Evolutionary conservation across 2,888 invertebrate genomes (phyloP), one percentile per base, ranked within the genome.

Genomic region (Prenolepis imparis): DNA sequence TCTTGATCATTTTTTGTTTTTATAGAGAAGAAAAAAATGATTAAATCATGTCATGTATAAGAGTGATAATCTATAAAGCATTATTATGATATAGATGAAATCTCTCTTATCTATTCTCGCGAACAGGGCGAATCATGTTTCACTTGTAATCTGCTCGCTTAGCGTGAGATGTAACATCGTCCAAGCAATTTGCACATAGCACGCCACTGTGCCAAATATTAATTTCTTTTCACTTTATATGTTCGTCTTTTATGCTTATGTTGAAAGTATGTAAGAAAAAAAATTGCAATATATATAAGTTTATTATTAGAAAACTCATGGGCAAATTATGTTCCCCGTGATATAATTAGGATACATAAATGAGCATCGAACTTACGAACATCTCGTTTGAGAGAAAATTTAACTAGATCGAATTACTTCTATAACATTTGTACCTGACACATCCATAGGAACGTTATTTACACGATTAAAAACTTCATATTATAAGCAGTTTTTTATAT

Each of bases 231-330:
- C 70, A 75, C 83, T 86, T 84, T 78, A 57, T 86, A 84, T 84
- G 70, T 83, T 91, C 88, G 74, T 85, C 75, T 89, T 52, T 52
- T 93, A 80, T 89, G 81, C 90, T 92, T 92, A 86, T 86, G 91
- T 93, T 89, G 87, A 93, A 94, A 94, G 94, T 94, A 94, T 94
- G 94, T 94, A 94, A 94, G 94, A 94, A 91, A 92, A 89, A 91
- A 81, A 82, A 83, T 91, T 89, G 81, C 86, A 87, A 83, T 80
- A 9, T 52, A 9, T 52, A 92, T 89, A 89, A 86, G 84, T 92
- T 91, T 87, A 85, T 91, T 89, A 88, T 91, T 87, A 83, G 86
- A 91, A 91, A 68, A 86, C 88, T 90, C 88, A 88, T 85, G 87
- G 88, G 90, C 86, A 90, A 89, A 85, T 88, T 91, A 87, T 89